Conservation (phyloP, 37 sponge, comb jelly and placozoan species). For the Amphimedon queenslandica region DNA sequence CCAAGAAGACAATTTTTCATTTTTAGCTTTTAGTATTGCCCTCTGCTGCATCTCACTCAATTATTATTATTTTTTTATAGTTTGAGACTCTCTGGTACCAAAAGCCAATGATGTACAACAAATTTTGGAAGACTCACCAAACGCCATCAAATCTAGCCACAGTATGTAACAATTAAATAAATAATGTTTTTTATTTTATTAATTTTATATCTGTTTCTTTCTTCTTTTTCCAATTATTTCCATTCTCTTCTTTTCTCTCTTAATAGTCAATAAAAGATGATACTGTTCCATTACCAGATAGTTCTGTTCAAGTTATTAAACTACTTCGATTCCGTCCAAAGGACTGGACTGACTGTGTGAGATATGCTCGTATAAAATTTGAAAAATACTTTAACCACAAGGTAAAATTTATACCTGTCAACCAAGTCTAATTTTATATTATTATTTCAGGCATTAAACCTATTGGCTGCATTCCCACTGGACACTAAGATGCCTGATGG, state of each 20-base stretch:
- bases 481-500: conserved; percentile 88
- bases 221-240: too few relatives aligned
- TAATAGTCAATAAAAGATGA: conserved; percentile 10
- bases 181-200: too few relatives aligned
- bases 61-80: conserved; percentile 19
- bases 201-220: neutral
- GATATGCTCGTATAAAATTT: conserved; percentile 74
- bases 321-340: conserved; percentile 36
- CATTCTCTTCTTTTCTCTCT: neutral
- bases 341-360: conserved; percentile 64
- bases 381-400: conserved; percentile 92
- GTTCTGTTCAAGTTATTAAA: conserved; percentile 62
- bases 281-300: conserved; percentile 40
- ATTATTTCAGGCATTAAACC: conserved; percentile 52
- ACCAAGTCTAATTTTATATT: neutral
- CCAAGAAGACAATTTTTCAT: too few relatives aligned
- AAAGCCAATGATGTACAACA: conserved; percentile 73
- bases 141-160: conserved; percentile 35
- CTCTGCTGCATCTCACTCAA: too few relatives aligned
- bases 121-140: conserved; percentile 74
- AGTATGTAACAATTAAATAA: conserved; percentile 47
- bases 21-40: too few relatives aligned
- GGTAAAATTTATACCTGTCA: conserved; percentile 19
- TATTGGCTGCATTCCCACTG: conserved; percentile 76
- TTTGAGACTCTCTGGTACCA: conserved; percentile 80